Conservation (phyloP, 2,888 invertebrate genomes). For the Abscondita cerata region DNA sequence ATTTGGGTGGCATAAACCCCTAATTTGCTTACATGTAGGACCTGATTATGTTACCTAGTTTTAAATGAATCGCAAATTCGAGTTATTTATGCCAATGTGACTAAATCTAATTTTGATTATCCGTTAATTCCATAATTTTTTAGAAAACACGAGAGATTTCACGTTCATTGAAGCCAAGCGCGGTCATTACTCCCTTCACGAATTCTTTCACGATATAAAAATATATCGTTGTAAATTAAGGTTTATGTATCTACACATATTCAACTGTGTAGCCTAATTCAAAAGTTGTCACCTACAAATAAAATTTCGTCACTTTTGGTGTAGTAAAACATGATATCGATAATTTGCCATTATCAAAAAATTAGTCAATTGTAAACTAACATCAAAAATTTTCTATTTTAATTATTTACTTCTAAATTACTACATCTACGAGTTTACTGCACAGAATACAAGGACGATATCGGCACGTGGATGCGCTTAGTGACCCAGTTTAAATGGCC, state of each 20-base stretch:
- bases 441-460: slow-evolving; percentile 50
- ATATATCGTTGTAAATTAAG: not conserved
- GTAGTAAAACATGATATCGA: not conserved
- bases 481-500: slow-evolving; percentile 46
- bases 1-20: too few species aligned
- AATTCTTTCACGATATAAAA: not conserved
- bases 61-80: too few species aligned
- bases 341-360: too few species aligned
- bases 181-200: not conserved
- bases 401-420: not conserved
- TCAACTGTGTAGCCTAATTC: too few species aligned
- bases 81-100: too few species aligned
- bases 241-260: too few species aligned
- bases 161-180: not conserved
- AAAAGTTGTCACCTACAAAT: not conserved
- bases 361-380: too few species aligned
- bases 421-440: slow-evolving; percentile 23
- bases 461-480: slow-evolving; percentile 50
- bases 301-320: not conserved
- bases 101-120: too few species aligned
- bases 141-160: slow-evolving; percentile 1
- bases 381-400: too few species aligned
- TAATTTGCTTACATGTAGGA: too few species aligned
- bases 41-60: too few species aligned
- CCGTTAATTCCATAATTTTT: too few species aligned